phyloP scores from a whole-genome alignment of 1,140 invertebrate genomes.

The Popillia japonica region DNA sequence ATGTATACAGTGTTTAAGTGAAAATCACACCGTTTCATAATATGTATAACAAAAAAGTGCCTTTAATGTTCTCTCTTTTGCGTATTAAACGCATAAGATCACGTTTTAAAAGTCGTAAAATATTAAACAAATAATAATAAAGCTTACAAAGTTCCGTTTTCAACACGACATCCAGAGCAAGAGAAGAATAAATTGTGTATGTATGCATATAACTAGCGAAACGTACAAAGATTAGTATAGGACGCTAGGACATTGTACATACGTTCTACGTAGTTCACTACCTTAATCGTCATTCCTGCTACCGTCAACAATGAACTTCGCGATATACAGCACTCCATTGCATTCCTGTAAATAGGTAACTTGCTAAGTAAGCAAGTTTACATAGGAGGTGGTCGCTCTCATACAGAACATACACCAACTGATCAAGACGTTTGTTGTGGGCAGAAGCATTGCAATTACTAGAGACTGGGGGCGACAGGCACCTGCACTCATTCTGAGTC shows the following conservation, averaged over 20 bases:
- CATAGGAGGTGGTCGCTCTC: not conserved
- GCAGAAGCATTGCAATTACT: constrained; percentile 29
- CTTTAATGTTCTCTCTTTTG: not conserved
- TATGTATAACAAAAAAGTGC: not conserved
- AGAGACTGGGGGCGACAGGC: constrained; percentile 11
- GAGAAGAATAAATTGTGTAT: not conserved
- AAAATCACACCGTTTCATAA: too few relatives aligned
- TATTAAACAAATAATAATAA: constrained; percentile 12
- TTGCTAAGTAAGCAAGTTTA: not conserved
- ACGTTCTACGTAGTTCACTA: constrained; percentile 2
- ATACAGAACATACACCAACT: constrained; percentile 2
- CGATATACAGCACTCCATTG: not conserved
- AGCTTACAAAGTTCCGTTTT: constrained; percentile 14
- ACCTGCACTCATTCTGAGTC: not conserved
- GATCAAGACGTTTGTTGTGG: constrained; percentile 33
- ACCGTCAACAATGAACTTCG: constrained; percentile 22
- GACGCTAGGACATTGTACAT: not conserved
- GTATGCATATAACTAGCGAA: constrained; percentile 1
- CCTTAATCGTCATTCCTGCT: constrained; percentile 13
- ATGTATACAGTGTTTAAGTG: too few relatives aligned
- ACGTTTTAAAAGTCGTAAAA: constrained; percentile 5
- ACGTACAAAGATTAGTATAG: not conserved
- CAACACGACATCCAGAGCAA: not conserved
- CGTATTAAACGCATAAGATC: not conserved
- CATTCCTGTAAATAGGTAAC: constrained; percentile 22